Evolutionary conservation across 2,797 vertebrate species (phyloP).

Genomic region (Falco cherrug): DNA sequence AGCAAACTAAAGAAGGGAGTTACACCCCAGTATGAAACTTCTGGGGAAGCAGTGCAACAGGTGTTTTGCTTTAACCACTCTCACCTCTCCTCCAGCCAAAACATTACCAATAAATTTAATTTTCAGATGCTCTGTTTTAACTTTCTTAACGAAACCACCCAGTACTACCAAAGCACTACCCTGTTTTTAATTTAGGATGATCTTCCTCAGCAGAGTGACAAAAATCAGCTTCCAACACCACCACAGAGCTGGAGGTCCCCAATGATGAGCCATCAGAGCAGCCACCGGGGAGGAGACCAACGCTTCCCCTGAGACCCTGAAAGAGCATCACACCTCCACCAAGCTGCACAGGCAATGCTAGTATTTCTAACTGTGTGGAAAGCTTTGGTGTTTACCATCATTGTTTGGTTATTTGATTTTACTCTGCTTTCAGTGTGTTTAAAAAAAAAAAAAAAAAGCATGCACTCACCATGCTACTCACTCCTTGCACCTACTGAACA

Average conservation of each 20-base stretch:
- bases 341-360: accelerated
- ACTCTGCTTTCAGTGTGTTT: accelerated
- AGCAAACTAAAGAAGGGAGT: not conserved
- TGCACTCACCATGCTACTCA: accelerated
- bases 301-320: not conserved
- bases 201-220: not conserved
- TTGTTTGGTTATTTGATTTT: not conserved
- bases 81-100: accelerated
- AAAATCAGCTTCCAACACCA: not conserved
- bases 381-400: not conserved
- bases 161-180: not conserved
- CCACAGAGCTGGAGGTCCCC: not conserved
- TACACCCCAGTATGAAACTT: accelerated
- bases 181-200: not conserved
- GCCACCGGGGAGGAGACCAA: not conserved
- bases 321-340: not conserved
- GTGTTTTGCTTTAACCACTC: accelerated
- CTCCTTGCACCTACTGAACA: accelerated
- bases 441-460: not conserved
- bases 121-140: not conserved
- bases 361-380: accelerated
- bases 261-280: not conserved
- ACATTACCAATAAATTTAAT: accelerated
- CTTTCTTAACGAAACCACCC: not conserved
- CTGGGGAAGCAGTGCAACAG: not conserved